phyloP scores from a whole-genome alignment of 2,113 vertebrate species.

The Aplodontia rufa region DNA sequence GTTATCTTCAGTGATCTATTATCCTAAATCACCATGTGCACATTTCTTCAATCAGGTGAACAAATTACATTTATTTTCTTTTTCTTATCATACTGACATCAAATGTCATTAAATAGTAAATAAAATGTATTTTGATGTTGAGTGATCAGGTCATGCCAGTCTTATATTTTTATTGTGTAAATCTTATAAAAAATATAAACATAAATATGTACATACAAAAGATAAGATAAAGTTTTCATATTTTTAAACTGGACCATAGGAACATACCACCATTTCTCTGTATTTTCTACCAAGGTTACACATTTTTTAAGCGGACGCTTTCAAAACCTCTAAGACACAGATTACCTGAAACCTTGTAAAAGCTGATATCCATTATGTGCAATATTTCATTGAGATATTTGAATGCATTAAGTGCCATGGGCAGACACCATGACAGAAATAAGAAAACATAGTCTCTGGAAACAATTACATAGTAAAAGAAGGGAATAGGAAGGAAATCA shows the following conservation, averaged over 20 bases:
- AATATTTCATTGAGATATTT: not conserved
- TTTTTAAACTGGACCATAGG: not conserved
- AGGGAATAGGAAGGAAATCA: no score
- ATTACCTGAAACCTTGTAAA: not conserved
- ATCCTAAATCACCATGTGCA: not conserved
- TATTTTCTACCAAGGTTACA: not conserved
- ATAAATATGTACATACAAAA: not conserved
- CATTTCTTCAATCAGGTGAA: not conserved
- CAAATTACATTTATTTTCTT: not conserved
- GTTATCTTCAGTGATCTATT: slow-evolving; percentile 13
- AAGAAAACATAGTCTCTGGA: not conserved
- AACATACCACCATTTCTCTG: not conserved
- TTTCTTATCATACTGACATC: not conserved
- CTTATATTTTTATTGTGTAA: not conserved
- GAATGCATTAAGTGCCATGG: not conserved
- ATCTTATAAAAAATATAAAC: not conserved
- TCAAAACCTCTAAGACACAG: not conserved
- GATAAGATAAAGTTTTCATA: not conserved
- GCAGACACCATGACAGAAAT: not conserved
- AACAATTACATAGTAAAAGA: not conserved
- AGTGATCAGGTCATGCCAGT: not conserved
- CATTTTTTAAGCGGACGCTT: not conserved
- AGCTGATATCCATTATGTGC: not conserved
- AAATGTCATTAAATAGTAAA: not conserved
- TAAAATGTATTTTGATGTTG: not conserved